Conservation (phyloP, 1,140 invertebrate species). For the Hesperophylax magnus region DNA sequence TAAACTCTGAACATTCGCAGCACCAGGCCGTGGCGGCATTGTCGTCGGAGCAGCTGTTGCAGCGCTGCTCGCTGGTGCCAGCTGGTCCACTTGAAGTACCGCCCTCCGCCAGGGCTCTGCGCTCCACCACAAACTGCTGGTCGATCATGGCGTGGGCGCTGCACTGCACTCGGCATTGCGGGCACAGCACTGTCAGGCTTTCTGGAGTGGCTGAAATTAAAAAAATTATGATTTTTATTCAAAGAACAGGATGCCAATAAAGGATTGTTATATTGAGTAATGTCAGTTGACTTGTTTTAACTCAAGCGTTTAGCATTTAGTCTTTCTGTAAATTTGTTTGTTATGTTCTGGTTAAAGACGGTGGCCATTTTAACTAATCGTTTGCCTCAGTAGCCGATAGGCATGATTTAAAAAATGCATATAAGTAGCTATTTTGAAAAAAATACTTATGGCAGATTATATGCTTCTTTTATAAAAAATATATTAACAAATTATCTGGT, state of each 20-base stretch:
- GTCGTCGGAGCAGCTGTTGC: conserved; percentile 89
- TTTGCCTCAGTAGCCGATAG: too few species aligned
- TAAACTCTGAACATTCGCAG: conserved; percentile 90
- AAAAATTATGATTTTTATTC: background rate
- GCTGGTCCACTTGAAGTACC: conserved; percentile 58
- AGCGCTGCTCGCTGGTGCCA: conserved; percentile 75
- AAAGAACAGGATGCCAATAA: background rate
- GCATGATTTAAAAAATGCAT: too few species aligned
- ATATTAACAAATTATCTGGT: too few species aligned
- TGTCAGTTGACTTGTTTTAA: too few species aligned
- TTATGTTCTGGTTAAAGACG: too few species aligned
- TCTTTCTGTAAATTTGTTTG: too few species aligned
- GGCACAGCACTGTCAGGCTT: conserved; percentile 68
- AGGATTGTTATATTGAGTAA: too few species aligned
- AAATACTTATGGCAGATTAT: too few species aligned
- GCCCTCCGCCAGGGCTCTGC: conserved; percentile 53
- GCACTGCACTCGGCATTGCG: conserved; percentile 75
- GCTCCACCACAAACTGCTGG: conserved; percentile 82
- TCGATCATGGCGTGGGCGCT: conserved; percentile 78
- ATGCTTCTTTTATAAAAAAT: too few species aligned
- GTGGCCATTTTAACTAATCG: too few species aligned
- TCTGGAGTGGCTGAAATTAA: conserved; percentile 6
- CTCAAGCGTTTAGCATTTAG: too few species aligned
- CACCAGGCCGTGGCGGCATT: conserved; percentile 88
- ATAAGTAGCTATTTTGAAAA: too few species aligned